These are phyloP conservation scores for Aproaerema taeniolella DNA, from an alignment of 2,888 invertebrate genomes.

Conservation along the genomic window DNA sequence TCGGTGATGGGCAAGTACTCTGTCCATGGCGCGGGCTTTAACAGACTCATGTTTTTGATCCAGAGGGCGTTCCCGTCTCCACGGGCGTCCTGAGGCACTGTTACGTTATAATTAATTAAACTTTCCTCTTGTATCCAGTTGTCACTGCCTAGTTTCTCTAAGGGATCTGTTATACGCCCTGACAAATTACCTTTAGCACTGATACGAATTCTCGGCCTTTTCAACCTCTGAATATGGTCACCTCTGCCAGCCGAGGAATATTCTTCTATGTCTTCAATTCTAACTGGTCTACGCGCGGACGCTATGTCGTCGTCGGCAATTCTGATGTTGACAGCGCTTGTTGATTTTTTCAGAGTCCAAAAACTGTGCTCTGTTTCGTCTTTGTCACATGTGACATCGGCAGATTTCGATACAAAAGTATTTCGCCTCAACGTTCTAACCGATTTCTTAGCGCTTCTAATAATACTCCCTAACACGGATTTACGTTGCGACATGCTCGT, in stretches of 20 bases:
- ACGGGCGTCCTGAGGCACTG: not conserved
- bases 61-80: not conserved
- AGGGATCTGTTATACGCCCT: constrained; percentile 30
- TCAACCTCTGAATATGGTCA: constrained; percentile 18
- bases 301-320: not conserved
- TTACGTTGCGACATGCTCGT: too few relatives aligned
- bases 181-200: constrained; percentile 14
- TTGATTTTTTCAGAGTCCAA: too few relatives aligned
- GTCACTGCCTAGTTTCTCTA: constrained; percentile 31
- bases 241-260: constrained; percentile 18
- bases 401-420: too few relatives aligned
- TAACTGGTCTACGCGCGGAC: not conserved
- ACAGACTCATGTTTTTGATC: constrained; percentile 32
- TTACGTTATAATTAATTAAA: constrained; percentile 9
- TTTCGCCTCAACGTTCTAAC: not conserved
- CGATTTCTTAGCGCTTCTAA: not conserved
- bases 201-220: constrained; percentile 25
- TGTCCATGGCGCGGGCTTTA: constrained; percentile 42
- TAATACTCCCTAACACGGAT: too few relatives aligned
- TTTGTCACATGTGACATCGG: too few relatives aligned
- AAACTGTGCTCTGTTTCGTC: too few relatives aligned
- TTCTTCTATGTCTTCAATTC: not conserved
- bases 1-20: constrained; percentile 35
- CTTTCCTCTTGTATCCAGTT: constrained; percentile 36
- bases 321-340: too few relatives aligned